Conservation (phyloP, 2,113 vertebrate genomes). For the Ictalurus furcatus region DNA sequence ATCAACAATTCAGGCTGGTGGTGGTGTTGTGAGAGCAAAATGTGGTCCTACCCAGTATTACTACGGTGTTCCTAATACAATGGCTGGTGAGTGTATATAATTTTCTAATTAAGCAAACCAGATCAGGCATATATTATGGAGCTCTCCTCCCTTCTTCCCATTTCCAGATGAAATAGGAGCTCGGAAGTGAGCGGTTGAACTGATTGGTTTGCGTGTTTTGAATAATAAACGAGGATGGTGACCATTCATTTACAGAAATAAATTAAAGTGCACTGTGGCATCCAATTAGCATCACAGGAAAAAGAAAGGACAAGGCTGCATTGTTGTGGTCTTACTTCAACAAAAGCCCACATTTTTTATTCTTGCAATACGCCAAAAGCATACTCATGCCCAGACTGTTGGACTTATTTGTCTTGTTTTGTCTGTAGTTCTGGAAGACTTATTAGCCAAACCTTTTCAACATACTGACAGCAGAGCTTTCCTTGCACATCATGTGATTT, state of each 20-base stretch:
- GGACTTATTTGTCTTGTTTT: neutral
- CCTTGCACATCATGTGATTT: neutral
- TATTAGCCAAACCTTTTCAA: neutral
- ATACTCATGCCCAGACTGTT: neutral
- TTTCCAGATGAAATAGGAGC: conserved; percentile 1
- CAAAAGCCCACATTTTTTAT: neutral
- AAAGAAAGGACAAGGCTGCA: neutral
- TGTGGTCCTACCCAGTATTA: neutral
- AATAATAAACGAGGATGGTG: neutral
- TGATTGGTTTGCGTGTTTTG: conserved; percentile 19
- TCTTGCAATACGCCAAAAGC: neutral
- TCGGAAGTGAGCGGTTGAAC: neutral
- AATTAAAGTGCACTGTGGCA: neutral
- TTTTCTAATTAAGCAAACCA: neutral
- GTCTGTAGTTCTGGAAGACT: neutral
- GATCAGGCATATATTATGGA: neutral
- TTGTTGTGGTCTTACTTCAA: neutral
- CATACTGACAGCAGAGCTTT: neutral
- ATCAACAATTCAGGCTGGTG: neutral
- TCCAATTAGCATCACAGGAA: neutral
- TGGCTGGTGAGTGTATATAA: neutral
- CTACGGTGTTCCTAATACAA: neutral
- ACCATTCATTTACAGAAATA: neutral
- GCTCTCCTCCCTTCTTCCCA: neutral
- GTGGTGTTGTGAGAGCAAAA: neutral